These are phyloP conservation scores for Zeugodacus cucurbitae DNA, from an alignment of 1,140 invertebrate genomes.

Conservation along the genomic window DNA sequence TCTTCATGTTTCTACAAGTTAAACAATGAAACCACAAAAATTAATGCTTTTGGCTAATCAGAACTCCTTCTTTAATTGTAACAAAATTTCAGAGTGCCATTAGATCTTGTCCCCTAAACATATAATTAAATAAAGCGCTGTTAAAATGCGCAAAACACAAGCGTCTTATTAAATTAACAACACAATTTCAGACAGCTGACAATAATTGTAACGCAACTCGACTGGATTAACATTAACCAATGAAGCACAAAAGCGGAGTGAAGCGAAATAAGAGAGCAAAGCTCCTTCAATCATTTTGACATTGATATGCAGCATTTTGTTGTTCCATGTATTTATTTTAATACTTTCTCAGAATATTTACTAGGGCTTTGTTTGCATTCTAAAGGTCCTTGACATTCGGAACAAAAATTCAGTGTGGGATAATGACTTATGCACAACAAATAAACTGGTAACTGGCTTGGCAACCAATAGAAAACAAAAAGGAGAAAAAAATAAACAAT, in stretches of 20 bases:
- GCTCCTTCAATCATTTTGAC: neutral
- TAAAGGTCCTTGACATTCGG: neutral
- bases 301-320: neutral
- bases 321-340: neutral
- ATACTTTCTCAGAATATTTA: neutral
- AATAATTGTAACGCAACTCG: too few species aligned
- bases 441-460: neutral
- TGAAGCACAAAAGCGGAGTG: too few species aligned
- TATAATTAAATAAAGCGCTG: too few species aligned
- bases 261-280: neutral
- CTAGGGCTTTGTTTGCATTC: neutral
- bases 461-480: neutral
- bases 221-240: too few species aligned
- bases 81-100: too few species aligned
- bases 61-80: too few species aligned
- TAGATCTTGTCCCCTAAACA: too few species aligned
- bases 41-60: too few species aligned
- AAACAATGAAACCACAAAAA: too few species aligned
- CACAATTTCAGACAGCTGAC: too few species aligned
- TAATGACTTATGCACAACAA: neutral
- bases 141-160: neutral
- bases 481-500: too few species aligned
- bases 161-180: neutral
- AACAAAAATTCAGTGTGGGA: neutral
- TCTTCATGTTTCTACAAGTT: too few species aligned